Evolutionary conservation across 2,888 invertebrate species (phyloP).

Genomic region (Machimus rusticus): DNA sequence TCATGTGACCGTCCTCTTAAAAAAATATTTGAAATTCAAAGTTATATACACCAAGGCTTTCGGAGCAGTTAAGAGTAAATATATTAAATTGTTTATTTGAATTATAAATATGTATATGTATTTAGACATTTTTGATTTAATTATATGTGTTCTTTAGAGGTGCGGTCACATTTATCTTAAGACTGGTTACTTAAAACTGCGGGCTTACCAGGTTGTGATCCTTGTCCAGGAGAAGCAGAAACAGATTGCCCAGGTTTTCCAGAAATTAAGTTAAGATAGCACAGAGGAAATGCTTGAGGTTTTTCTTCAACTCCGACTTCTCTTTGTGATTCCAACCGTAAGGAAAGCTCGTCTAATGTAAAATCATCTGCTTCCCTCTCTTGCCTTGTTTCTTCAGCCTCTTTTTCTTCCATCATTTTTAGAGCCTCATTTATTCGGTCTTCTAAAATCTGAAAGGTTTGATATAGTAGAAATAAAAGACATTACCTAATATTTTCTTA

Average conservation of each 20-base stretch:
- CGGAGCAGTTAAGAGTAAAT: no score
- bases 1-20: neutral
- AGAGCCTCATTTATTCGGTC: constrained; percentile 47
- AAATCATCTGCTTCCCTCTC: constrained; percentile 51
- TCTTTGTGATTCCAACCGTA: constrained; percentile 55
- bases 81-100: no score
- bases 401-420: constrained; percentile 9
- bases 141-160: neutral
- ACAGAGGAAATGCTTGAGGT: constrained; percentile 61
- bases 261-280: constrained; percentile 60
- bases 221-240: constrained; percentile 61
- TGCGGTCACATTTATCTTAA: neutral
- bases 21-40: neutral
- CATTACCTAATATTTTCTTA: constrained; percentile 43
- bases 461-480: neutral
- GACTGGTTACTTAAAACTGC: neutral
- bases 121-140: no score
- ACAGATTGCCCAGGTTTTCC: constrained; percentile 59
- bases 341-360: constrained; percentile 52
- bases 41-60: neutral
- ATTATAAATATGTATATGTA: no score
- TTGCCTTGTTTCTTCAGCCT: constrained; percentile 50
- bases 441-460: constrained; percentile 42
- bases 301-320: constrained; percentile 56
- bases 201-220: constrained; percentile 57